Base-by-base conservation (phyloP, 2,113 vertebrate species). In the Tinamus guttatus region DNA sequence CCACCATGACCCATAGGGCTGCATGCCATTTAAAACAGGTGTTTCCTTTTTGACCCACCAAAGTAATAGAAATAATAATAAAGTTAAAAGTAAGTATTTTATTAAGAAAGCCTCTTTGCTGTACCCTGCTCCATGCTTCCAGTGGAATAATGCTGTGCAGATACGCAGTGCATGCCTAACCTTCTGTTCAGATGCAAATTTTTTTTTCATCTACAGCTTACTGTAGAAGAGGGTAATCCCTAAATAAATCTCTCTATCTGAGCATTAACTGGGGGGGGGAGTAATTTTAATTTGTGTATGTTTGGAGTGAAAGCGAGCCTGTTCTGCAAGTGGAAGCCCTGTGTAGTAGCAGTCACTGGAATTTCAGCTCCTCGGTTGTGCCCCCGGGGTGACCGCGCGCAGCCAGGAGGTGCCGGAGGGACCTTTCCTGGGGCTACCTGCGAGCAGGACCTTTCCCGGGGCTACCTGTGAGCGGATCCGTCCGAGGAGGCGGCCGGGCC, bases 381-480 rank as follows among this genome's bases (percentile, higher is more conserved):
- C 94, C 94, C 56, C 5, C n/a, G 80, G 80, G 70, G 78, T 36
- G 89, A 78, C 90, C 91, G 84, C 32, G 68, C 91, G 70, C 93
- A 84, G 83, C 94, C 93, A 67, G 51, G 82, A 93, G 85, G 90
- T 79, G 70, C 17, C 84, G 89, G 82, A 69, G 95, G 95, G 93
- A 79, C 96, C 84, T 97, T 97, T 70, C 97, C 87, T 13, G 11
- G 40, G 40, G 40, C 40, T 41, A 41, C 40, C 92, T 95, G n/a
- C n/a, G n/a, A n/a, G n/a, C n/a, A n/a, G n/a, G n/a, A n/a, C n/a
- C n/a, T n/a, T n/a, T n/a, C n/a, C n/a, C n/a, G n/a, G 90, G 63
- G 81, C 87, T 96, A 45, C 58, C 95, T 96, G 75, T 93, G 91
- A 94, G 95, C 92, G 96, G 95, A 97, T 96, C 18, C 18, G 45